Evolutionary conservation across 2,888 invertebrate species (phyloP).

Genomic region (Periphyllus acericola): DNA sequence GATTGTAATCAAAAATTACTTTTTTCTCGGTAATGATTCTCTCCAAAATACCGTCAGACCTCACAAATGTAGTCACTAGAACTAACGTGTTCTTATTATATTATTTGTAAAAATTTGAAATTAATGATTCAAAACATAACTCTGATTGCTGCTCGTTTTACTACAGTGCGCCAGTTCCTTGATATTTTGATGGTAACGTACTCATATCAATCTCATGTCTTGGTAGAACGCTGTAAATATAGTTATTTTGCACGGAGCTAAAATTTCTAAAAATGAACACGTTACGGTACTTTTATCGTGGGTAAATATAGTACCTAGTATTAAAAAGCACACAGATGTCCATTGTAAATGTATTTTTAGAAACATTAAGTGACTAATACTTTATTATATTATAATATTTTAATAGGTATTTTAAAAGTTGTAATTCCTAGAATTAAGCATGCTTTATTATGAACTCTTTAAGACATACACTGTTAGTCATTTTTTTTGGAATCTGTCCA

Average conservation of each 20-base stretch:
- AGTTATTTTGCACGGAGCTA: neutral
- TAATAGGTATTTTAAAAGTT: conserved; percentile 28
- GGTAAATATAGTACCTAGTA: neutral
- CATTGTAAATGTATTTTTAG: conserved; percentile 36
- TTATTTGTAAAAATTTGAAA: too few species aligned
- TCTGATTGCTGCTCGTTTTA: too few species aligned
- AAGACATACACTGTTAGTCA: neutral
- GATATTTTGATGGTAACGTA: too few species aligned
- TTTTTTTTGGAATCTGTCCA: conserved; percentile 46
- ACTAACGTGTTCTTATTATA: too few species aligned
- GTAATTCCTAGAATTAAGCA: neutral
- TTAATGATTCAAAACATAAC: too few species aligned
- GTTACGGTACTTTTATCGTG: neutral
- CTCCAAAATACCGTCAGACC: too few species aligned
- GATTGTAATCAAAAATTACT: too few species aligned
- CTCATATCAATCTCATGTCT: neutral
- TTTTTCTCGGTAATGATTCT: too few species aligned
- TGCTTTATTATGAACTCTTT: neutral
- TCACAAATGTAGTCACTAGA: too few species aligned
- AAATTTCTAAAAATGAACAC: neutral
- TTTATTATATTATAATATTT: neutral
- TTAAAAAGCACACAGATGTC: conserved; percentile 1
- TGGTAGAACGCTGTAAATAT: neutral
- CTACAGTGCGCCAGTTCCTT: too few species aligned
- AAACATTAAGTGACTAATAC: conserved; percentile 26